Evolutionary conservation across 2,888 invertebrate species (phyloP).

Genomic region (Microctonus aethiopoides): DNA sequence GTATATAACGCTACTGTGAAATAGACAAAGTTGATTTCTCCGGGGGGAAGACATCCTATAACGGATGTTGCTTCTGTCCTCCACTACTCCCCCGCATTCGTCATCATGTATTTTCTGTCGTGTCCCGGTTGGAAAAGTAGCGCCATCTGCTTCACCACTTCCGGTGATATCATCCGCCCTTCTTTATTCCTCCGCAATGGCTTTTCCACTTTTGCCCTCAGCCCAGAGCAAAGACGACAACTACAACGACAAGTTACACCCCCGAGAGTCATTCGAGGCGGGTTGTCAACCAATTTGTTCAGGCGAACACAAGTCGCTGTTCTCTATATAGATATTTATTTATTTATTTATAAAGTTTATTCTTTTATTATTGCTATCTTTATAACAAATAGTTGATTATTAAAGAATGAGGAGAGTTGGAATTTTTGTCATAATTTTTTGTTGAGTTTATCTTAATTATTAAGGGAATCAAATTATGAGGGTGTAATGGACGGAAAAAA

Average conservation of each 20-base stretch:
- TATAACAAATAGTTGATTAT: too few species aligned
- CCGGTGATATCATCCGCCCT: too few species aligned
- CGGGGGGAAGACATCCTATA: neutral
- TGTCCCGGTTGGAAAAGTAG: neutral
- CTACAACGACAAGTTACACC: constrained; percentile 32
- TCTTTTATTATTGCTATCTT: too few species aligned
- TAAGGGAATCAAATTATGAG: too few species aligned
- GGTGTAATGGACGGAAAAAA: too few species aligned
- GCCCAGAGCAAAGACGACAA: neutral
- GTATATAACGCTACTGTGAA: neutral
- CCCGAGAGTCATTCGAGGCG: constrained; percentile 45
- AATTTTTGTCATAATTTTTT: too few species aligned
- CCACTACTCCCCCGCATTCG: neutral
- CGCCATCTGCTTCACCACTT: neutral
- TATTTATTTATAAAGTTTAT: too few species aligned
- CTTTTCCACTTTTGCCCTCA: neutral
- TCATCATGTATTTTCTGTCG: constrained; percentile 2
- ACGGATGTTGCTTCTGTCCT: neutral
- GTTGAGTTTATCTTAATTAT: too few species aligned
- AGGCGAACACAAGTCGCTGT: constrained; percentile 27
- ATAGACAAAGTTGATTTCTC: constrained; percentile 2
- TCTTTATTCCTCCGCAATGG: neutral
- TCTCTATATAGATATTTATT: neutral
- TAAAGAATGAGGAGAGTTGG: too few species aligned
- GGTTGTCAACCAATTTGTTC: constrained; percentile 48